Evolutionary conservation across 2,888 invertebrate species (phyloP), one percentile per base, ranked within the genome.

Genomic region (Cataglyphis rosenhaueri): DNA sequence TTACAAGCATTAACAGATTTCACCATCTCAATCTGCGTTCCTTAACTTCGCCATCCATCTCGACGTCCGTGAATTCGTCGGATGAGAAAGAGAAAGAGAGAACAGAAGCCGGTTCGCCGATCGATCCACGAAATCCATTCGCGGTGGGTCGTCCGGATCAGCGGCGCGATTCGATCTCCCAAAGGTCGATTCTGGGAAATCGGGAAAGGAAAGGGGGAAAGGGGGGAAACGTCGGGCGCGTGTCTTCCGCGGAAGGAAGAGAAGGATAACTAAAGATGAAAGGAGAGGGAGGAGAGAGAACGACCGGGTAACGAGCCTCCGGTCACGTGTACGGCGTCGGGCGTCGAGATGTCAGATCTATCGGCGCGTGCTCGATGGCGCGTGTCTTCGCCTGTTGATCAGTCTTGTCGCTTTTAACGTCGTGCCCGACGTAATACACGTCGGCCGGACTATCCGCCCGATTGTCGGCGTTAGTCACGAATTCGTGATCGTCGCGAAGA

Each of bases 321-420:
- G 92, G 92, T 92, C 92, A 92, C 92, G 92, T 90, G 91, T 92
- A 85, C 74, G 87, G 86, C 89, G 91, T 86, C 91, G 88, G 87
- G 87, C 92, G 90, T 88, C 91, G 88, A 90, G 90, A 92, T 90
- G 92, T 91, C 91, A 91, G 88, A 91, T 92, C 90, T 89, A 87
- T 88, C 85, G 91, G 92, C 91, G 91, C 91, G 91, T 91, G 91
- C 91, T 90, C 91, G 87, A 88, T 89, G 91, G 91, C 92, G 91
- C 92, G 91, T 92, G 92, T 92, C 89, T 88, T 89, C 87, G 89
- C 89, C 90, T 91, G 86, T 88, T 92, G 92, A 92, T 91, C 89
- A 87, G 83, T 76, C 85, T 55, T 78, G 76, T 78, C 59, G 55
- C 65, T 61, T 66, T 73, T 65, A 62, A 52, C 52, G 71, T 76